Base-by-base conservation (phyloP, 2,797 vertebrate species). In the Acanthurus lineatus region DNA sequence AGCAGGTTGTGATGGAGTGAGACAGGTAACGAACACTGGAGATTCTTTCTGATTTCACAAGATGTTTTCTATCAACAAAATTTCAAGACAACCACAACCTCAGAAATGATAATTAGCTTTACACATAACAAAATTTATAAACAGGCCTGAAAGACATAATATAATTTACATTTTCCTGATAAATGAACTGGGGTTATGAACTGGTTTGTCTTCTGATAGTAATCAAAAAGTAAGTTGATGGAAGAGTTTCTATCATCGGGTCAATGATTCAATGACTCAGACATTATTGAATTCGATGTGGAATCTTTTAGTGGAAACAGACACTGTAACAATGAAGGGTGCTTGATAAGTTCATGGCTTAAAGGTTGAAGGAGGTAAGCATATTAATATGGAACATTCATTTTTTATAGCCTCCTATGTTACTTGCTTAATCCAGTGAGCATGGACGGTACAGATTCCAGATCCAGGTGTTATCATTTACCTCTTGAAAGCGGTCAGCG, bases 1-100 rank as follows among this genome's bases (percentile, higher is more conserved):
- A 20, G 73, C 83, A 88, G 74, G 64, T 9, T 35, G 6, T 67
- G 52, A 42, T 66, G 1, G 1, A 42, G 11, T 28, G 15, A 56
- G 2, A 15, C 4, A 3, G 4, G 14, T 52, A 11, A 56, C 22
- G 14, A 12, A 44, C 12, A 0, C 28, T 17, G 19, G 2, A n/a
- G 35, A 54, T 42, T 32, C 47, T 38, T 1, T 53, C 28, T 56
- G 19, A 35, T 70, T 8, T 44, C 7, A n/a, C 20, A 35, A 40
- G 8, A 42, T 45, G 25, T 19, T 70, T 68, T 25, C 7, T 52
- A 4, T 53, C 45, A 51, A 3, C 19, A 74, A 28, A 62, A 74
- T 59, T 16, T n/a, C 4, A 9, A 9, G 19, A 47, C 11, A 0
- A 44, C 62, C 19, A 20, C 19, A 19, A n/a, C 51, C 58, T 28